Conservation (phyloP, 2,797 vertebrate species). For the Serranus cabrilla region DNA sequence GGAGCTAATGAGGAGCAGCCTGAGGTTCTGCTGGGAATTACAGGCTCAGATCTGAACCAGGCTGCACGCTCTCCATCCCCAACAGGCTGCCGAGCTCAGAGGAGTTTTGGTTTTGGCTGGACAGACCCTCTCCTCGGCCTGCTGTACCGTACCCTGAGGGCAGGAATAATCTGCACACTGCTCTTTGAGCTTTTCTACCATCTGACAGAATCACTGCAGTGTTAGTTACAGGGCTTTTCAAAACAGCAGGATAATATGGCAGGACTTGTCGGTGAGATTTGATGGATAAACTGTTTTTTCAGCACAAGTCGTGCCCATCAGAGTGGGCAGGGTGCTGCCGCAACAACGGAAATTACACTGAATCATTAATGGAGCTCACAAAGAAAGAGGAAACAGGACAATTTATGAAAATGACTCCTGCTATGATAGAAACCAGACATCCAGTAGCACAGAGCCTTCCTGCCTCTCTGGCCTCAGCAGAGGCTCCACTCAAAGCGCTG, state of each 20-base stretch:
- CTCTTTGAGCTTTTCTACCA: slow-evolving; percentile 19
- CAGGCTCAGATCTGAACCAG: slow-evolving; percentile 55
- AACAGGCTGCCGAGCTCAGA: slow-evolving; percentile 44
- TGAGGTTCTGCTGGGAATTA: slow-evolving; percentile 64
- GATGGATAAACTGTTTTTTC: slow-evolving; percentile 43
- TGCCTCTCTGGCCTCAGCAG: slow-evolving; percentile 46
- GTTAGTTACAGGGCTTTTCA: slow-evolving; percentile 9
- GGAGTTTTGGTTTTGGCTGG: slow-evolving; percentile 48
- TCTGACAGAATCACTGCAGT: slow-evolving; percentile 13
- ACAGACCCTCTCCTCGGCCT: slow-evolving; percentile 19
- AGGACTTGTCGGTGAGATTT: slow-evolving; percentile 8
- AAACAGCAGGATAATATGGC: slow-evolving; percentile 32
- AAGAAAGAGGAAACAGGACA: slow-evolving; percentile 61
- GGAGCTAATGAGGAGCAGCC: slow-evolving; percentile 77
- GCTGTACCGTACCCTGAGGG: slow-evolving; percentile 7
- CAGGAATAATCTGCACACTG: slow-evolving; percentile 22
- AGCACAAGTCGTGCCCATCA: slow-evolving; percentile 22
- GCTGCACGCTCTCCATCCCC: slow-evolving; percentile 42
- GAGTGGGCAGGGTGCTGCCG: slow-evolving; percentile 32
- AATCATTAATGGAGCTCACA: slow-evolving; percentile 65
- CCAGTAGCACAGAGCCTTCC: slow-evolving; percentile 62
- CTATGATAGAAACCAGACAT: slow-evolving; percentile 75
- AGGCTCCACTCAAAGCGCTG: slow-evolving; percentile 51
- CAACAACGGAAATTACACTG: slow-evolving; percentile 47
- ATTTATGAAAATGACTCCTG: slow-evolving; percentile 68